phyloP scores from a whole-genome alignment of 2,888 invertebrate species.

The Abrostola tripartita region DNA sequence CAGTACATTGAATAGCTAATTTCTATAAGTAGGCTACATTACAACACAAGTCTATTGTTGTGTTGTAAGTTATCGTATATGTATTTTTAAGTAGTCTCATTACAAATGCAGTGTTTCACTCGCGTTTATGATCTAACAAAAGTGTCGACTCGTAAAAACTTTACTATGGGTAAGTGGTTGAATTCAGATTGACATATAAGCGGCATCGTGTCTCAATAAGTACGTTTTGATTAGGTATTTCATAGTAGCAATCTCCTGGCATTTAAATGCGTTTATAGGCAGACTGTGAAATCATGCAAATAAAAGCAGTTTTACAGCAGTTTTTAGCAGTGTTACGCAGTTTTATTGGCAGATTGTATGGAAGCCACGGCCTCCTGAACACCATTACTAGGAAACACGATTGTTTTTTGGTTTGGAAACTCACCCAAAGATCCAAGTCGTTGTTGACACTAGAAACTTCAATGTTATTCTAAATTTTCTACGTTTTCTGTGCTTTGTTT shows the following conservation, averaged over 20 bases:
- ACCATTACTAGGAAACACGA: too few species aligned
- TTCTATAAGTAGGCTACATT: slow-evolving; percentile 59
- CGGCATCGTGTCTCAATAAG: slow-evolving; percentile 1
- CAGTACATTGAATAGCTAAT: slow-evolving; percentile 53
- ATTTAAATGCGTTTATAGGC: slow-evolving; percentile 6
- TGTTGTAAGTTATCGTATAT: slow-evolving; percentile 47
- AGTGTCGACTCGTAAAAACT: slow-evolving; percentile 14
- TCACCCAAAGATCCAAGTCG: too few species aligned
- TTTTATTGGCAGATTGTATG: not conserved
- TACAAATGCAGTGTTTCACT: slow-evolving; percentile 31
- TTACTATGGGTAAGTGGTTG: not conserved
- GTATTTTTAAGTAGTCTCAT: slow-evolving; percentile 43
- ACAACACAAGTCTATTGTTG: slow-evolving; percentile 45
- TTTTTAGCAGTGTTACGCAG: too few species aligned
- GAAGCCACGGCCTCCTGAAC: too few species aligned
- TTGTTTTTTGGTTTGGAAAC: too few species aligned
- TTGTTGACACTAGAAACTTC: too few species aligned
- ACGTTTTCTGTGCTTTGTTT: too few species aligned
- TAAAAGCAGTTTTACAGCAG: not conserved
- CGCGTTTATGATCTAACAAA: not conserved
- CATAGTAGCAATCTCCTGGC: slow-evolving; percentile 10
- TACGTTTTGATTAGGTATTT: not conserved
- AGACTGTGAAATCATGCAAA: not conserved
- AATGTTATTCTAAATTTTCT: too few species aligned
- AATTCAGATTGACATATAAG: slow-evolving; percentile 4